These are phyloP conservation scores for Idaea aversata DNA, from an alignment of 2,888 invertebrate genomes.

Conservation along the genomic window DNA sequence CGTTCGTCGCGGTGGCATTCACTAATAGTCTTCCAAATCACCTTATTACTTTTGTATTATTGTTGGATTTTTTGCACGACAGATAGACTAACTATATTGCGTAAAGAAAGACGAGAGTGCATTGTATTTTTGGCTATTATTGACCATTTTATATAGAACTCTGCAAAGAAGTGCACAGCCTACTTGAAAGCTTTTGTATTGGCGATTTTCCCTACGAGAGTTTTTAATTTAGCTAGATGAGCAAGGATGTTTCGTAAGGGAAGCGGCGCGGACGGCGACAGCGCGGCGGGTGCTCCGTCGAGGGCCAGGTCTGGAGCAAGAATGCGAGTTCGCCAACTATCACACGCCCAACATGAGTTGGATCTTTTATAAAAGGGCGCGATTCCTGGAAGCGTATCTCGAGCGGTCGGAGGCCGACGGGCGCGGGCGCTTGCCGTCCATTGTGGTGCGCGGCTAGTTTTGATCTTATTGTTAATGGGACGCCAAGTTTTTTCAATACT, in stretches of 20 bases:
- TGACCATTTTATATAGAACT: slow-evolving; percentile 12
- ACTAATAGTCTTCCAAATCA: slow-evolving; percentile 67
- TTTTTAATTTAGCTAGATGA: not conserved
- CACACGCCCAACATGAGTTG: slow-evolving; percentile 76
- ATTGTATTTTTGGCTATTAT: slow-evolving; percentile 8
- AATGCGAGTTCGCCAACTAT: slow-evolving; percentile 69
- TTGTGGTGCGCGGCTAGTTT: slow-evolving; percentile 78
- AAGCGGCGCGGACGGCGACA: slow-evolving; percentile 32
- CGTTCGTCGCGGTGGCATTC: slow-evolving; percentile 55
- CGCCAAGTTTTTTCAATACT: slow-evolving; percentile 75
- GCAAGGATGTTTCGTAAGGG: not conserved
- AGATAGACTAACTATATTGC: slow-evolving; percentile 48
- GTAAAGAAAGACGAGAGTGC: slow-evolving; percentile 39
- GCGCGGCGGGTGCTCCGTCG: slow-evolving; percentile 24
- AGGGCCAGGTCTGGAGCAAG: slow-evolving; percentile 37
- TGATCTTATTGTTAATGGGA: slow-evolving; percentile 81
- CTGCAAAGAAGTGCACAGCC: slow-evolving; percentile 15
- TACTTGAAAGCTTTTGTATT: not conserved
- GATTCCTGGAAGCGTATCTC: slow-evolving; percentile 72
- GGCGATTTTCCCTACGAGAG: not conserved
- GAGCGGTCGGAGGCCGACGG: slow-evolving; percentile 65
- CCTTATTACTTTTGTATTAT: slow-evolving; percentile 72
- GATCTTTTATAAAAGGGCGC: slow-evolving; percentile 70
- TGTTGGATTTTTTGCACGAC: slow-evolving; percentile 61
- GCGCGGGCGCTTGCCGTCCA: slow-evolving; percentile 64